Base-by-base conservation (phyloP, 2,113 vertebrate species). In the Microcebus tavaratra region DNA sequence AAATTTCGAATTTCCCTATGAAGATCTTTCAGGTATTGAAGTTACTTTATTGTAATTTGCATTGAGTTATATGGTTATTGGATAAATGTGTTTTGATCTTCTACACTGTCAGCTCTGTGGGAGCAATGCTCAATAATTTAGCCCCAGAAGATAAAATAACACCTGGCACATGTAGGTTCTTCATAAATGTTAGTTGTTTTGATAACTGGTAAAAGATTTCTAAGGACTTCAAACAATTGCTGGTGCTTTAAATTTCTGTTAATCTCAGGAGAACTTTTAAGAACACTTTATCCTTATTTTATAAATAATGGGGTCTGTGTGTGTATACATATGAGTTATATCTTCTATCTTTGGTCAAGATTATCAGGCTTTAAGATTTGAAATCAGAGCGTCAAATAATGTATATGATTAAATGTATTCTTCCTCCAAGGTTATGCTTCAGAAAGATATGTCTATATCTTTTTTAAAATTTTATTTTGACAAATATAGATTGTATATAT, bases 321-420 rank as follows among this genome's bases (percentile, higher is more conserved):
- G 11, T 48, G 3, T n/a, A n/a, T 6, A 27, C 31, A 27, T 27
- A 39, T 50, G 36, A 12, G 1, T 36, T 90, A 31, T 25, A 59
- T 59, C 25, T 36, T 42, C 36, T 20, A 23, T 78, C n/a, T 80
- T 70, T 92, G 39, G 12, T 87, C 42, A 83, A 79, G 29, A 87
- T 83, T 83, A 90, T 82, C 21, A 79, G 5, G 25, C 6, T 88
- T 29, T 55, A 96, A 36, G 29, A 79, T 87, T 92, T 87, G 45
- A 96, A 96, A 88, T 68, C 50, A 90, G 20, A 48, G 9, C 68
- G 13, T 48, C 70, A 84, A 90, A 31, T 68, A 95, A 57, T 13
- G 10, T 27, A 50, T 84, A 42, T 59, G 70, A 68, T 10, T 72
- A 78, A 23, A 34, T 67, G 3, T 36, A 13, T 29, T 87, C 31